Evolutionary conservation across 2,888 invertebrate species (phyloP), one percentile per base, ranked within the genome.

Genomic region (Mesorhabditis spiculigera): DNA sequence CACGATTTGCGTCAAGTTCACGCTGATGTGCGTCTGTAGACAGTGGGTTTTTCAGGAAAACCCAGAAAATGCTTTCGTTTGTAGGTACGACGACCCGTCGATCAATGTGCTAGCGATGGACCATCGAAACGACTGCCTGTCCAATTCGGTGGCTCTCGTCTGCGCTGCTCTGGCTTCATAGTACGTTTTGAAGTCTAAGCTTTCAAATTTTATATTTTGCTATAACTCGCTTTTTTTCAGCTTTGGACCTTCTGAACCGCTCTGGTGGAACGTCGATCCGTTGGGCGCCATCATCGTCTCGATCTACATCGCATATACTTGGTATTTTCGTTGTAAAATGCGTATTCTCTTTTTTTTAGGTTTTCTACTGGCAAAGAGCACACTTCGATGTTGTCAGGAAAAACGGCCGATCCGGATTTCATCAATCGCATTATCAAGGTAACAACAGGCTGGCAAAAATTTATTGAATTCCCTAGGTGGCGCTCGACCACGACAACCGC

Each of bases 101-200:
- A 83, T 87, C 4, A 81, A 83, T 65, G 87, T 87, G 0, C 79
- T 89, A 42, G 86, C 87, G 3, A 86, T 86, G 78, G 88, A 89
- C 75, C 89, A 89, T 74, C 79, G 88, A 5, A 89, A 89, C 75
- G 89, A 89, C 72, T 87, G 88, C 41, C 65, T 89, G 45, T 88
- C 88, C 8, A 89, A 89, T 75, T 73, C 83, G n/a, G 84, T 86
- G 3, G 88, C 88, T 8, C 77, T 89, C 4, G 71, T 86, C 10
- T 88, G 87, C 78, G 88, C 88, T 42, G 86, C 67, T 67, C 71
- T 73, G n/a, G 73, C 68, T 42, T 71, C 71, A 43, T 68, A 71
- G 65, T 73, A 2, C 1, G n/a, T n/a, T 50, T n/a, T 50, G 8
- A 13, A 10, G 1, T 50, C n/a, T n/a, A n/a, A n/a, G n/a, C n/a